Base-by-base conservation (phyloP, 2,888 invertebrate genomes). In the Eupithecia vulgata region DNA sequence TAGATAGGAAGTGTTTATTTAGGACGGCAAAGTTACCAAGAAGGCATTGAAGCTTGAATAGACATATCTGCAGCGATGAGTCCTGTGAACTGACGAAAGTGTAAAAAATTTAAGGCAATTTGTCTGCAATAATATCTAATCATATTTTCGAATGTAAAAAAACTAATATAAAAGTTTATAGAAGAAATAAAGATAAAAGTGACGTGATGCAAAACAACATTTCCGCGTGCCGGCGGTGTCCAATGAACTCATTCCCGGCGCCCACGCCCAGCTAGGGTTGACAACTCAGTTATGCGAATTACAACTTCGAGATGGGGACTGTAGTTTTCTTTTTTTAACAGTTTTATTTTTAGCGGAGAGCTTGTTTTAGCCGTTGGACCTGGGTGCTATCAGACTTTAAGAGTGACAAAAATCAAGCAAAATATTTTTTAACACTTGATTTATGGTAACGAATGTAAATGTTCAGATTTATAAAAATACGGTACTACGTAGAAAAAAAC, bases 221-320 rank as follows among this genome's bases (percentile, higher is more conserved):
- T 92, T 93, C 92, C 92, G 92, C 91, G 87, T 92, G 81, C 91
- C 91, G 86, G 86, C 85, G 86, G 83, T 89, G 91, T 90, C 88
- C 90, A 87, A 85, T 91, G 90, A 89, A 89, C 91, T 88, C 90
- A 84, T 89, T 89, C 84, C 84, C 81, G 81, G 76, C 88, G 83
- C 90, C 89, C 88, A 89, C 90, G 86, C 87, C 79, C 71, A 21
- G 77, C 81, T 83, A 78, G 79, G 77, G 78, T 72, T 80, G 80
- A 79, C 78, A 76, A 74, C 76, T 74, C 73, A 69, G 71, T 78
- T 71, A 74, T 73, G 70, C 72, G 74, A 76, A 76, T 77, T 74
- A 68, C 64, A 66, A 73, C 81, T 80, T 80, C 81, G 76, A 78
- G 71, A 68, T 70, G 57, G 59, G 72, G 67, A 71, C 48, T 68